Base-by-base conservation (phyloP, 2,888 invertebrate genomes). In the Hydrotaea diabolus region DNA sequence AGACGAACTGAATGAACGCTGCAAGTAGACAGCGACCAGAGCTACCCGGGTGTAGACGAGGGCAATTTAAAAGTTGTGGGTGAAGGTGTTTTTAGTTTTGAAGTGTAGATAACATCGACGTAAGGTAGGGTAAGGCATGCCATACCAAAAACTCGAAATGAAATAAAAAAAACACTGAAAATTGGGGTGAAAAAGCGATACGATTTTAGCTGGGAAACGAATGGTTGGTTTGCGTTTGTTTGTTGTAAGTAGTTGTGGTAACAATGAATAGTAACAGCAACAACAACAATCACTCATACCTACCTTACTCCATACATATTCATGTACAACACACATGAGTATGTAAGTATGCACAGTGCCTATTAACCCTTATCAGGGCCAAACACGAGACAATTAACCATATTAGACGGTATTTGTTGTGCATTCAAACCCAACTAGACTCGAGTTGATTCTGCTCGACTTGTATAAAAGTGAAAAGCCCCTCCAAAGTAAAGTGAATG, bases 331-430 rank as follows among this genome's bases (percentile, higher is more conserved):
- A 31, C 53, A 55, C 11, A 55, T 21, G 55, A 26, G 59, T 59
- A 15, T 59, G 8, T 26, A 11, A 26, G 59, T 59, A 15, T 59
- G 8, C 15, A 11, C 1, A 11, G 62, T 46, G 31, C 31, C 31
- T 69, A 69, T 69, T 84, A 84, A 81, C 81, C 78, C 84, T 84
- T 84, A 84, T 84, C 80, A 81, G 77, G 81, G 78, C 66, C 80
- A 81, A 84, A 66, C 80, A 78, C 57, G 39, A 81, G 75, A 75
- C 81, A 84, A 81, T 84, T 84, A 84, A 81, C 78, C 72, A 69
- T 23, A 69, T 83, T 77, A 80, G 79, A 73, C 43, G 64, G 43
- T 36, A 46, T 62, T 62, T 64, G n/a, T n/a, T n/a, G 75, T 64
- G 17, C 53, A 59, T 8, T 19, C 57, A 57, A 57, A 57, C 23